Percentiles rank a stretch among this genome's conserved stretches.
These are phyloP conservation scores for Enteromius unitaeniatus DNA, from an alignment of 2,797 vertebrate genomes.

Conservation along the genomic window DNA sequence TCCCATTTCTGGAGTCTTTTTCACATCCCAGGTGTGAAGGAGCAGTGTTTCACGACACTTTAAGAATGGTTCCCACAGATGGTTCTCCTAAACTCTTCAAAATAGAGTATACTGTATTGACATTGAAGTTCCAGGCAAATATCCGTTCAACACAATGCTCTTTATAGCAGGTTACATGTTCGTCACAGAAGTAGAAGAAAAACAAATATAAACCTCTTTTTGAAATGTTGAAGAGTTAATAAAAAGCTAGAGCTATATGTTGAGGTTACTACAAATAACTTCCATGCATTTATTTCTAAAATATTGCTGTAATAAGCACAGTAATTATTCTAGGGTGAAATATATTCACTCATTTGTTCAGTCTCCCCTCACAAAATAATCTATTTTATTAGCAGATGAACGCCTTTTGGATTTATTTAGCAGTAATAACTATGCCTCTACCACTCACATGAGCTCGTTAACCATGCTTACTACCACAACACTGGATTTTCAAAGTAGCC, in stretches of 20 bases:
- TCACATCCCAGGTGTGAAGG: not conserved
- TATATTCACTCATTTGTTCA: not conserved
- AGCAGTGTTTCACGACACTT: not conserved
- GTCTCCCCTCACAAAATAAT: not conserved
- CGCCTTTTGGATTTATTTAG: not conserved
- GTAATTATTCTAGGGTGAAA: too few relatives aligned
- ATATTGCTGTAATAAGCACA: not conserved
- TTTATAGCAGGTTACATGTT: not conserved
- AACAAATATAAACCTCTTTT: not conserved
- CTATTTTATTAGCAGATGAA: not conserved
- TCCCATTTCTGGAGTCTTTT: not conserved
- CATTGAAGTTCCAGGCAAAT: not conserved
- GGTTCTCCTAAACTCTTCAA: not conserved
- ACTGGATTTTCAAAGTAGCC: conserved; percentile 5
- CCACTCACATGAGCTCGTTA: not conserved
- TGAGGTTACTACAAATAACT: not conserved
- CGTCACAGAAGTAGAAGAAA: not conserved
- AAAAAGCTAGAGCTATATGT: not conserved
- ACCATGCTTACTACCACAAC: not conserved
- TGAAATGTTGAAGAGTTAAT: not conserved
- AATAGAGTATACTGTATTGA: not conserved
- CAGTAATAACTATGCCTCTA: not conserved
- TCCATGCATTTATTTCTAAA: not conserved
- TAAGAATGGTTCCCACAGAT: not conserved
- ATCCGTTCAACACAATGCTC: not conserved